A percentile compares a stretch with the other conserved stretches of the same genome.
Conservation (phyloP, 2,113 vertebrate genomes). For the Solenodon paradoxus region DNA sequence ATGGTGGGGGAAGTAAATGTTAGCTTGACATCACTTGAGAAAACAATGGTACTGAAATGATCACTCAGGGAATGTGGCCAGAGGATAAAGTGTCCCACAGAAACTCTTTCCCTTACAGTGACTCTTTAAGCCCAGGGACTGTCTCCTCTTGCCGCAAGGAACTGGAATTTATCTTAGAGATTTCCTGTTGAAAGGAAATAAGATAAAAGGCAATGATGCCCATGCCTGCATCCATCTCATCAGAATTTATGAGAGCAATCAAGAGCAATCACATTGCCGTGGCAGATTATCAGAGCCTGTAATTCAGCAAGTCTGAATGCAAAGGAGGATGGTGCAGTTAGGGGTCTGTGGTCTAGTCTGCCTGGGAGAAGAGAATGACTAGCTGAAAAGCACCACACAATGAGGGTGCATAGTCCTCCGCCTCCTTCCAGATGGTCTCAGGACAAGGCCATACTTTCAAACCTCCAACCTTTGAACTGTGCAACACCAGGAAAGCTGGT, state of each 20-base stretch:
- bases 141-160: constrained; percentile 8
- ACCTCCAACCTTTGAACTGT: neutral
- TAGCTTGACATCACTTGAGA: constrained; percentile 22
- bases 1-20: constrained; percentile 32
- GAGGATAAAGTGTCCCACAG: constrained; percentile 48
- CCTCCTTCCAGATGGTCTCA: neutral
- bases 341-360: neutral
- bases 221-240: constrained; percentile 47
- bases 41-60: constrained; percentile 47
- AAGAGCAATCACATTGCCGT: constrained; percentile 53
- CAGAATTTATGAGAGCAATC: constrained; percentile 64
- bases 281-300: constrained; percentile 46
- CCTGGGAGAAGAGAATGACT: neutral
- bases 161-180: constrained; percentile 18
- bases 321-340: neutral
- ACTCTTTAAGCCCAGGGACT: constrained; percentile 6
- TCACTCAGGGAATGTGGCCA: constrained; percentile 41
- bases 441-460: neutral
- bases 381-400: neutral
- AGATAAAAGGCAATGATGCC: constrained; percentile 44
- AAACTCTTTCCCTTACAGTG: constrained; percentile 22
- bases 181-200: constrained; percentile 60
- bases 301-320: constrained; percentile 43
- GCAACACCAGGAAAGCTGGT: neutral
- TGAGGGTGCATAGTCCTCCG: neutral